Conservation (phyloP, 2,888 invertebrate genomes). For the Odontocolon sp. region DNA sequence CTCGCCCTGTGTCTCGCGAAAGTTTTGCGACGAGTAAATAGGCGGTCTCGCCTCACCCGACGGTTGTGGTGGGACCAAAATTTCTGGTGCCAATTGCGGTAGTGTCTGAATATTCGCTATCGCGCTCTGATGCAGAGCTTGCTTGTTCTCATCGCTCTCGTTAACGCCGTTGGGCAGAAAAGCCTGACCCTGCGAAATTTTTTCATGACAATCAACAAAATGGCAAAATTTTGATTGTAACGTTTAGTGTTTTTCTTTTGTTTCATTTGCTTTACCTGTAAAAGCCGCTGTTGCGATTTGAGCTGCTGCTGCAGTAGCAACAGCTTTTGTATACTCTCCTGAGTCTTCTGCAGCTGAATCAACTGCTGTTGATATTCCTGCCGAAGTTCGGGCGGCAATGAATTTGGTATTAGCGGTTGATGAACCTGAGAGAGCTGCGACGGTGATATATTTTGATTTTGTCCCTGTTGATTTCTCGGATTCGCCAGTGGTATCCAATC, state of each 20-base stretch:
- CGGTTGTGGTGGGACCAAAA: slow-evolving; percentile 72
- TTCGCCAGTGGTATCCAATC: slow-evolving; percentile 79
- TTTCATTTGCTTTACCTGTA: slow-evolving; percentile 74
- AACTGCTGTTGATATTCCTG: slow-evolving; percentile 78
- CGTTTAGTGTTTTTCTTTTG: neutral
- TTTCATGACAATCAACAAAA: too few relatives aligned
- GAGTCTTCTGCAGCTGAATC: slow-evolving; percentile 78
- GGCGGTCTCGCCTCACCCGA: slow-evolving; percentile 73
- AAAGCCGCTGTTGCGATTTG: slow-evolving; percentile 75
- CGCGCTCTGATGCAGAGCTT: slow-evolving; percentile 67
- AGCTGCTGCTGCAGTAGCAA: slow-evolving; percentile 76
- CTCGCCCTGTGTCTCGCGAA: slow-evolving; percentile 62
- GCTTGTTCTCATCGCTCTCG: slow-evolving; percentile 71
- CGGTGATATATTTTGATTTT: slow-evolving; percentile 58
- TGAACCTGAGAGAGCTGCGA: slow-evolving; percentile 53
- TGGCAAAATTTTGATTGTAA: too few relatives aligned
- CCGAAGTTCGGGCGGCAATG: slow-evolving; percentile 76
- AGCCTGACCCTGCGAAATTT: slow-evolving; percentile 70
- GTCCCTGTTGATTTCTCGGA: slow-evolving; percentile 68
- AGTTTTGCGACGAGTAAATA: slow-evolving; percentile 73
- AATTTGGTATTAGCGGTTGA: slow-evolving; percentile 53
- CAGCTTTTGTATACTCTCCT: slow-evolving; percentile 78
- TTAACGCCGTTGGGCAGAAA: slow-evolving; percentile 70
- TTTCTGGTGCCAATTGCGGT: slow-evolving; percentile 69
- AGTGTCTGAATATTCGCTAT: slow-evolving; percentile 66